Evolutionary conservation across 2,797 vertebrate species (phyloP), one percentile per base, ranked within the genome.

Genomic region (Valencia hispanica): DNA sequence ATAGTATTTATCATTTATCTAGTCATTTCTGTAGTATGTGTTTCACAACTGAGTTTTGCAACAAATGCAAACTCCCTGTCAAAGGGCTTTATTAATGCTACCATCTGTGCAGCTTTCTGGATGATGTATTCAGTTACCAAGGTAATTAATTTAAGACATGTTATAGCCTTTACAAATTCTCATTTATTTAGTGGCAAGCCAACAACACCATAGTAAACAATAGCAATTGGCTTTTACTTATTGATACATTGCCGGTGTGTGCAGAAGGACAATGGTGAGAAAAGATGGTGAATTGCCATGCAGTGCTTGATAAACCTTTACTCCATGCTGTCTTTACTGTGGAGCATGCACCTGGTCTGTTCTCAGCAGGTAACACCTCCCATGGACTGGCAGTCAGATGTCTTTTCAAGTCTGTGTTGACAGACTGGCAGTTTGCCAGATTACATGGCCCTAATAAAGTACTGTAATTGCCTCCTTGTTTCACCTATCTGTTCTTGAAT

Each of bases 281-380:
- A 25, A 74, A 63, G 27, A 41, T 34, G 18, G 68, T 61, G 84
- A 82, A 87, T 86, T 82, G 80, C 68, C 80, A 75, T 61, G 63
- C 48, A 63, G 80, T 79, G 75, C 86, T 81, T 88, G 76, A 87
- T 90, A 87, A 88, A 90, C 59, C 80, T 82, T 76, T 77, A 51
- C 77, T 84, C 80, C 78, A 82, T 84, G 86, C 79, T 68, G 87
- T 87, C 81, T 82, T n/a, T 83, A 84, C 88, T 88, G 91, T 85
- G 83, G 91, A 87, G 89, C 82, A 84, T 86, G 76, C 88, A 93
- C 91, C 91, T 93, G 92, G 89, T 92, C 80, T 87, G 89, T 48
- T 76, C 86, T 84, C 90, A 87, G 90, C 83, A 91, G 90, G 90
- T 86, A 72, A 83, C 73, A 68, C 83, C 87, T 80, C 90, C 91